phyloP scores from a whole-genome alignment of 2,888 invertebrate species.

The Noctua janthe region DNA sequence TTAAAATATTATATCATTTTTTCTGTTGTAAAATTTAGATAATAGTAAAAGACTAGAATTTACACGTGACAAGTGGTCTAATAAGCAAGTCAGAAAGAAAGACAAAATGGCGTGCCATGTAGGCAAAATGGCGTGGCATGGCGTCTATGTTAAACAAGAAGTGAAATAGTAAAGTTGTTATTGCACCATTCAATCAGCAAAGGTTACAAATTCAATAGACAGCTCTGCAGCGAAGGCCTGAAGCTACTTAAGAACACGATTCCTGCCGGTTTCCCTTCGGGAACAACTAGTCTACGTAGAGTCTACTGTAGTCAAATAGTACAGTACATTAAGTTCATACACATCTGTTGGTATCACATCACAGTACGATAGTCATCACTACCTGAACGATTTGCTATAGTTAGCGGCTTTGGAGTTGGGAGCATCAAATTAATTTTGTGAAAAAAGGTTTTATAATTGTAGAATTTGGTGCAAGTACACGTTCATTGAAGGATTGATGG shows the following conservation, averaged over 20 bases:
- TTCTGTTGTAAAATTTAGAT: neutral
- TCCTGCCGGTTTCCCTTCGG: no score
- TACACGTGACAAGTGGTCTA: neutral
- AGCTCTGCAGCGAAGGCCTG: neutral
- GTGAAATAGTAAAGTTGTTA: neutral
- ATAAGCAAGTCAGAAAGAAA: neutral
- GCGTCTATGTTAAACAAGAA: no score
- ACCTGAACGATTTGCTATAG: conserved; percentile 49
- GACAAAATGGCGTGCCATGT: no score
- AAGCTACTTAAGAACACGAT: neutral
- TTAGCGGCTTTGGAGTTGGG: neutral
- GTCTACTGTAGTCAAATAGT: no score
- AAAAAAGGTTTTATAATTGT: no score
- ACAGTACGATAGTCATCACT: conserved; percentile 43
- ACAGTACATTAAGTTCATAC: no score
- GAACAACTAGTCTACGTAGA: no score
- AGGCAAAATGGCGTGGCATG: no score
- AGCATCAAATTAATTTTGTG: no score
- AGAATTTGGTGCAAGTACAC: neutral
- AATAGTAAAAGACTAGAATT: neutral
- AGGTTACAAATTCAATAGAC: neutral
- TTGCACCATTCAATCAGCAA: neutral
- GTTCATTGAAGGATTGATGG: no score
- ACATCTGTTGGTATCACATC: no score
- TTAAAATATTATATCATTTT: no score